Evolutionary conservation across 2,797 vertebrate species (phyloP).

Genomic region (Gouania willdenowi): DNA sequence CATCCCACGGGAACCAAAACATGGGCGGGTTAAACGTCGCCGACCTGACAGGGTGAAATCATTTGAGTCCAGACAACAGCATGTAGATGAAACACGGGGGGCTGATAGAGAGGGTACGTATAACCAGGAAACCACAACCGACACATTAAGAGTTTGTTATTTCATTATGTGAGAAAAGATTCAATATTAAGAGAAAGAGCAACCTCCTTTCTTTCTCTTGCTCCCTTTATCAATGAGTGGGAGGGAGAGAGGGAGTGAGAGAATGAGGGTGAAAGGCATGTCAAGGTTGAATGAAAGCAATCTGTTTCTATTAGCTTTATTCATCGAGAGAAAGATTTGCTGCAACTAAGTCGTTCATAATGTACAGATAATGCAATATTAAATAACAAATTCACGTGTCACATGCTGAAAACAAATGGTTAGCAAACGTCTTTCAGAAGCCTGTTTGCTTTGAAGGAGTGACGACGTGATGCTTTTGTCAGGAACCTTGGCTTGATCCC

Average conservation of each 20-base stretch:
- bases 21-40: background rate
- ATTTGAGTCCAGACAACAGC: background rate
- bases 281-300: constrained; percentile 43
- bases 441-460: background rate
- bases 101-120: background rate
- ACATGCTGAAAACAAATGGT: constrained; percentile 6
- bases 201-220: too few species aligned
- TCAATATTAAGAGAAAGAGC: too few species aligned
- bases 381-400: constrained; percentile 28
- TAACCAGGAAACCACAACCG: too few species aligned
- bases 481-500: constrained; percentile 2
- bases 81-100: background rate
- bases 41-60: background rate
- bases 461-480: background rate
- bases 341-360: constrained; percentile 20
- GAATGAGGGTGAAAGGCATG: constrained; percentile 30
- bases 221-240: too few species aligned
- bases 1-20: background rate
- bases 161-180: too few species aligned
- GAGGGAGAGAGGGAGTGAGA: background rate
- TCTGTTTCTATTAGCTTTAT: constrained; percentile 35
- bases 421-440: constrained; percentile 1
- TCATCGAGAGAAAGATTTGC: constrained; percentile 19
- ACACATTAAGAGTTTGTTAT: too few species aligned
- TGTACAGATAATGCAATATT: constrained; percentile 21